Conservation (phyloP, 1,140 invertebrate species). For the Brachystomella parvula region DNA sequence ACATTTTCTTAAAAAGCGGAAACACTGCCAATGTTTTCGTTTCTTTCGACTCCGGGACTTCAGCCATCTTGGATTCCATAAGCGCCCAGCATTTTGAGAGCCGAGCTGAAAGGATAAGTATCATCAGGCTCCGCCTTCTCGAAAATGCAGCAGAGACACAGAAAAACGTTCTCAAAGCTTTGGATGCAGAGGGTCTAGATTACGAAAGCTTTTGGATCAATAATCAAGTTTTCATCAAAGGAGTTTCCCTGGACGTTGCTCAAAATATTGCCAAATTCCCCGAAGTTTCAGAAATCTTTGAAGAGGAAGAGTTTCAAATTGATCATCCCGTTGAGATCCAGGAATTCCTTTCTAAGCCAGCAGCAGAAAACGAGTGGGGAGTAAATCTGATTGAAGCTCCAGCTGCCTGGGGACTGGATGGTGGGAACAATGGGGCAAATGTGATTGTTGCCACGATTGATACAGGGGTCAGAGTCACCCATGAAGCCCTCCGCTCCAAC, state of each 20-base stretch:
- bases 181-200: neutral
- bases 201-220: neutral
- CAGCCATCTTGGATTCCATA: neutral
- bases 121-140: neutral
- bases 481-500: neutral
- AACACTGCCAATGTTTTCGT: neutral
- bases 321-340: neutral
- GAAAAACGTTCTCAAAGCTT: neutral
- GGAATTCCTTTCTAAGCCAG: neutral
- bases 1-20: neutral
- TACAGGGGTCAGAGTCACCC: conserved; percentile 1
- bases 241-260: neutral
- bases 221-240: conserved; percentile 2
- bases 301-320: neutral
- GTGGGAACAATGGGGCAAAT: neutral
- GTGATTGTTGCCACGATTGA: neutral
- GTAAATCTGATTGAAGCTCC: neutral
- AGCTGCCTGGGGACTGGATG: neutral
- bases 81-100: neutral
- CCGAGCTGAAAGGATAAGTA: neutral
- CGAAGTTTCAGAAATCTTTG: neutral
- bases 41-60: neutral
- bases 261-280: neutral
- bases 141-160: neutral
- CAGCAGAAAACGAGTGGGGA: neutral